Evolutionary conservation across 2,888 invertebrate genomes (phyloP).

Genomic region (Gortyna flavago): DNA sequence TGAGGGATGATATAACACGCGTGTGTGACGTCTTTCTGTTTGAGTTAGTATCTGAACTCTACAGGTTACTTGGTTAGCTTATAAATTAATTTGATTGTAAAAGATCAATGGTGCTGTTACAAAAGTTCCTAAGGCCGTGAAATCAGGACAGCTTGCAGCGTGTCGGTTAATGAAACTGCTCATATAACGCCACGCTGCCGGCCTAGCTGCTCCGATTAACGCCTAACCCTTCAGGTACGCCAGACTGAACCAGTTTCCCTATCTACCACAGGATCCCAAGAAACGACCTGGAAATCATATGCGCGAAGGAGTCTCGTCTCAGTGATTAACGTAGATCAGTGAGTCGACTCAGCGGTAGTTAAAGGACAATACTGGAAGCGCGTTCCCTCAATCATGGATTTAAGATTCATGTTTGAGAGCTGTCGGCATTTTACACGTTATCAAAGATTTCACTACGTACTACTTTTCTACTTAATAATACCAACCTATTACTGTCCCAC

Average conservation of each 20-base stretch:
- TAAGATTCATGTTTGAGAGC: neutral
- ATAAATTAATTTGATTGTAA: neutral
- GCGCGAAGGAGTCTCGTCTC: neutral
- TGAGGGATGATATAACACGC: slow-evolving; percentile 9
- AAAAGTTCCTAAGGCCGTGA: neutral
- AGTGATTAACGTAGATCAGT: neutral
- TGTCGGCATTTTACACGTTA: neutral
- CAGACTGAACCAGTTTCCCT: neutral
- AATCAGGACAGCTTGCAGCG: no score
- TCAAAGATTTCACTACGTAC: neutral
- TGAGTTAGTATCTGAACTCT: neutral
- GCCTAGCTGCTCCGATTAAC: neutral
- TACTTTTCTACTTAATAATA: slow-evolving; percentile 1
- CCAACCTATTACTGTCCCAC: no score
- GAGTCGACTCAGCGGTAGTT: no score
- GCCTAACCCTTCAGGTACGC: neutral
- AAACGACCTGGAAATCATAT: neutral
- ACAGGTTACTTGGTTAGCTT: neutral
- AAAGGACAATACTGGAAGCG: neutral
- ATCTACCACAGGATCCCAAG: no score
- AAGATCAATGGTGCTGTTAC: neutral
- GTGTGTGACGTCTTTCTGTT: neutral
- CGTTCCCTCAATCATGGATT: neutral
- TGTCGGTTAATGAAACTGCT: neutral
- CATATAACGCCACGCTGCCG: neutral